Percentiles rank a stretch among this genome's conserved stretches.
These are phyloP conservation scores for Trinectes maculatus DNA, from an alignment of 2,113 vertebrate species.

Conservation along the genomic window DNA sequence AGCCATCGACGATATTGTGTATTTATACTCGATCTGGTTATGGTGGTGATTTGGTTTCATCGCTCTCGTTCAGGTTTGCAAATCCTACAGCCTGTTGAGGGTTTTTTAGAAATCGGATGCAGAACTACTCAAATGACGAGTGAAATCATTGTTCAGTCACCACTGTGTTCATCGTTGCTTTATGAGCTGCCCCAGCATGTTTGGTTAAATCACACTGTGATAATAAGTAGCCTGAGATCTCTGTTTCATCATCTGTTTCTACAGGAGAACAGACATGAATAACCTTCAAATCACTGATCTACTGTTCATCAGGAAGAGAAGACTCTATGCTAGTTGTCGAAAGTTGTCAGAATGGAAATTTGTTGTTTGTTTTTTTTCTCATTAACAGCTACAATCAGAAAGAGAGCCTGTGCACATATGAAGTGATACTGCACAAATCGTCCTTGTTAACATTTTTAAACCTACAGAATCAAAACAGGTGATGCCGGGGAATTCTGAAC, in stretches of 20 bases:
- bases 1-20: background rate
- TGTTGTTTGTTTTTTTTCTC: too few relatives aligned
- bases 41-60: slow-evolving; percentile 16
- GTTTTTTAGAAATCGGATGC: slow-evolving; percentile 25
- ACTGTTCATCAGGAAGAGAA: background rate
- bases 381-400: slow-evolving; percentile 38
- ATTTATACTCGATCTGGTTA: slow-evolving; percentile 8
- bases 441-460: slow-evolving; percentile 85
- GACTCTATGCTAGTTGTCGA: background rate
- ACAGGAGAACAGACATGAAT: too few relatives aligned
- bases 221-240: background rate
- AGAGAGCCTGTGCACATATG: slow-evolving; percentile 32
- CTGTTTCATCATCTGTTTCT: too few relatives aligned
- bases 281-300: background rate
- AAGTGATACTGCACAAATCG: slow-evolving; percentile 74
- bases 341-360: too few relatives aligned
- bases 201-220: background rate
- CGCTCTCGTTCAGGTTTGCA: slow-evolving; percentile 4
- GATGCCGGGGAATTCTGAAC: slow-evolving; percentile 73
- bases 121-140: background rate
- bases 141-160: background rate
- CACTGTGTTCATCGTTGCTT: background rate
- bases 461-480: slow-evolving; percentile 75
- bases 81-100: slow-evolving; percentile 31
- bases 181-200: background rate